Conservation (phyloP, 2,113 vertebrate species). For the Dasyurus viverrinus region DNA sequence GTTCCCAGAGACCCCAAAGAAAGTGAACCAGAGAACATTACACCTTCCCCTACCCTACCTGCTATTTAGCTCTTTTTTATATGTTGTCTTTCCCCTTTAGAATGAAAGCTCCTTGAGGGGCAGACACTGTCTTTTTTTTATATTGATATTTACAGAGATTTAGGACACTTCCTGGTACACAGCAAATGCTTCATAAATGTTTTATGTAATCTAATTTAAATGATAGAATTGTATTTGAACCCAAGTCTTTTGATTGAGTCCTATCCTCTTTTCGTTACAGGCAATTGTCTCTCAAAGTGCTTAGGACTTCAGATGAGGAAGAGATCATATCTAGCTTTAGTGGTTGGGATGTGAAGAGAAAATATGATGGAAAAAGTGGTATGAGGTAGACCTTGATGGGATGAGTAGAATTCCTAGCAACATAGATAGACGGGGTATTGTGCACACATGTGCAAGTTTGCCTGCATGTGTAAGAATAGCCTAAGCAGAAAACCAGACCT, state of each 20-base stretch:
- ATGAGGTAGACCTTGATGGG: not conserved
- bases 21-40: too few relatives aligned
- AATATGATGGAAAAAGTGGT: not conserved
- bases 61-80: not conserved
- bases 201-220: not conserved
- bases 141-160: not conserved
- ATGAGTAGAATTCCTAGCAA: not conserved
- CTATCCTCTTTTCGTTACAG: not conserved
- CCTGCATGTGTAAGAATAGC: not conserved
- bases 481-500: not conserved
- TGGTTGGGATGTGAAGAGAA: not conserved
- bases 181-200: not conserved
- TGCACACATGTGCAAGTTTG: not conserved
- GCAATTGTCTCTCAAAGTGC: not conserved
- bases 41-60: not conserved
- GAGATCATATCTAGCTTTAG: not conserved
- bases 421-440: not conserved
- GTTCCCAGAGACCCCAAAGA: too few relatives aligned
- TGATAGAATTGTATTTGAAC: not conserved
- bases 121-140: not conserved
- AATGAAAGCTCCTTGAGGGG: not conserved
- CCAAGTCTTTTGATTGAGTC: not conserved
- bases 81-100: not conserved
- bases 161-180: not conserved
- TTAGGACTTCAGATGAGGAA: not conserved